A percentile compares a stretch with the other conserved stretches of the same genome.
Conservation (phyloP, 2,113 vertebrate genomes). For the Oceanites oceanicus region DNA sequence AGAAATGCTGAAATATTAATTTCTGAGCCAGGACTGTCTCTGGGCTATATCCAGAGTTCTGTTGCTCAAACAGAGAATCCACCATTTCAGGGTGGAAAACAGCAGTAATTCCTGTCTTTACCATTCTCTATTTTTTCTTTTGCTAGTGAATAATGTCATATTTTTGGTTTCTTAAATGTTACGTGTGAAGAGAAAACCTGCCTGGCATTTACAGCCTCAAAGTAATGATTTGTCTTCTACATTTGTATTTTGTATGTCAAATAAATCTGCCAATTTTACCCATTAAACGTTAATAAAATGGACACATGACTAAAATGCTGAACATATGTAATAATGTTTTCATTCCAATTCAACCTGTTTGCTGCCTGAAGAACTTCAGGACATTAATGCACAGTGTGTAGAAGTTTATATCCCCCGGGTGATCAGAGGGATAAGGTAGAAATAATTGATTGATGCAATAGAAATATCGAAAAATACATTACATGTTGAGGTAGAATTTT, state of each 20-base stretch:
- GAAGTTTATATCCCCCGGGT: slow-evolving; percentile 10
- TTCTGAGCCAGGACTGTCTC: slow-evolving; percentile 55
- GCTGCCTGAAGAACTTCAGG: slow-evolving; percentile 9
- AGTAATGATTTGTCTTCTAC: not conserved
- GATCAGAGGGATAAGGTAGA: slow-evolving; percentile 33
- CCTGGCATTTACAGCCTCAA: not conserved
- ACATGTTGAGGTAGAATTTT: slow-evolving; percentile 33
- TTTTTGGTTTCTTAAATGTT: slow-evolving; percentile 22
- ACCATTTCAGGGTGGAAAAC: slow-evolving; percentile 50
- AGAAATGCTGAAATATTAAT: slow-evolving; percentile 57
- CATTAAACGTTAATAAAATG: not conserved
- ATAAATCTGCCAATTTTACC: not conserved
- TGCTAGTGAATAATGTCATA: slow-evolving; percentile 13
- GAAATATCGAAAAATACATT: slow-evolving; percentile 39
- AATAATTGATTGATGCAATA: slow-evolving; percentile 43
- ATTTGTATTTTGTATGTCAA: not conserved
- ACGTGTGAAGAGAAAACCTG: slow-evolving; percentile 1
- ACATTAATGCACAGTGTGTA: slow-evolving; percentile 13
- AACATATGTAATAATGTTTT: slow-evolving; percentile 6
- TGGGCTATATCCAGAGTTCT: slow-evolving; percentile 54
- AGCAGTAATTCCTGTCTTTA: slow-evolving; percentile 37
- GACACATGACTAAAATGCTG: not conserved
- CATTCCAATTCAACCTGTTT: slow-evolving; percentile 22
- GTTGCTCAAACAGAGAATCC: slow-evolving; percentile 57
- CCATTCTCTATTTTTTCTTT: slow-evolving; percentile 47